These are phyloP conservation scores for Acholoe squamosa DNA, from an alignment of 2,888 invertebrate genomes.

Conservation along the genomic window DNA sequence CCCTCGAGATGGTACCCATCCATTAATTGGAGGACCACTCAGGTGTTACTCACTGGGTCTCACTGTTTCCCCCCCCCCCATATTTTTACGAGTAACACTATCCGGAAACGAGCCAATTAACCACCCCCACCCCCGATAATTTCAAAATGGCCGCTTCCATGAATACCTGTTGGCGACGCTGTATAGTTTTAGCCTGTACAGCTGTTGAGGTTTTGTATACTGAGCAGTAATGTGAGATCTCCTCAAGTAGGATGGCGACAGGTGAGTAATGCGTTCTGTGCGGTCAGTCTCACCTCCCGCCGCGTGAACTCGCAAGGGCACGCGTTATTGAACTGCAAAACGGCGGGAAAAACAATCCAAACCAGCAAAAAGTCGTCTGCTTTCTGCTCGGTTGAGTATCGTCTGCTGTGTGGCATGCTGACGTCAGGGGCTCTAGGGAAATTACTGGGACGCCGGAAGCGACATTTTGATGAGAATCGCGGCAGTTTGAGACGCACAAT, in stretches of 20 bases:
- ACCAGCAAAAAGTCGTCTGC: slow-evolving; percentile 4
- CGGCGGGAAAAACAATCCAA: background rate
- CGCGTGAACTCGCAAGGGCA: background rate
- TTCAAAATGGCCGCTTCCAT: background rate
- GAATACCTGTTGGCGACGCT: background rate
- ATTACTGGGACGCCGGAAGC: background rate
- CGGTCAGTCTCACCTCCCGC: background rate
- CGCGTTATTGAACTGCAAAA: background rate
- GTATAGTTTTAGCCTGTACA: background rate
- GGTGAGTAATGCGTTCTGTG: background rate
- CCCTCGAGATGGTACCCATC: too few species aligned
- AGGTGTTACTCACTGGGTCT: background rate
- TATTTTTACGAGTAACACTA: background rate
- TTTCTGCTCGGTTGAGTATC: slow-evolving; percentile 6
- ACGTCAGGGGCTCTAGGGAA: slow-evolving; percentile 3
- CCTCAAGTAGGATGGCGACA: background rate
- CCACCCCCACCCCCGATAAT: background rate
- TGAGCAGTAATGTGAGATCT: too few species aligned
- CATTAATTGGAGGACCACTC: too few species aligned
- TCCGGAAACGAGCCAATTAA: background rate
- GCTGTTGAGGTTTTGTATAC: too few species aligned
- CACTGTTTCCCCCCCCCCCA: background rate
- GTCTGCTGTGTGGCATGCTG: slow-evolving; percentile 2
- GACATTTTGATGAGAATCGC: background rate
- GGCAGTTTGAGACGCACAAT: background rate